A percentile compares a stretch with the other conserved stretches of the same genome.
phyloP scores from a whole-genome alignment of 1,140 invertebrate species.

The Calliphora vicina region DNA sequence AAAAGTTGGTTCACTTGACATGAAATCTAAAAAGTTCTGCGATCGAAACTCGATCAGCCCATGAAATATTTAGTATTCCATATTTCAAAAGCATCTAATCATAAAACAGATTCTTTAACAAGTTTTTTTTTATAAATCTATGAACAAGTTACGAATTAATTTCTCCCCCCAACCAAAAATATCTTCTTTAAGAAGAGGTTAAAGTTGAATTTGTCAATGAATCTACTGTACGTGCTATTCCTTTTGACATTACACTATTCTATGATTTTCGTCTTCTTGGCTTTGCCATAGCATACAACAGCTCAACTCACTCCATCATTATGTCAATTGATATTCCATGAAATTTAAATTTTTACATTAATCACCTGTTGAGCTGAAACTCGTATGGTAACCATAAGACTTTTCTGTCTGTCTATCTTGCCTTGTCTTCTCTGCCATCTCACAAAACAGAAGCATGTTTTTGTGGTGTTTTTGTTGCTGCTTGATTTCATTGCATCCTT shows the following conservation, averaged over 20 bases:
- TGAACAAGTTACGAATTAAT: background rate
- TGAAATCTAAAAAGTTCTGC: no score
- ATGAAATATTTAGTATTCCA: no score
- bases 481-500: slow-evolving; percentile 3
- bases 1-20: no score
- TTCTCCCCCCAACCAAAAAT: background rate
- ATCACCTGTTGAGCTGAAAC: background rate
- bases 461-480: background rate
- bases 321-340: slow-evolving; percentile 34
- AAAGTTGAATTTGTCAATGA: slow-evolving; percentile 9
- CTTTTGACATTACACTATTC: background rate
- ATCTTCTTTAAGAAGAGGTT: slow-evolving; percentile 14
- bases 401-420: background rate
- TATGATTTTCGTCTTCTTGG: background rate
- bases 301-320: slow-evolving; percentile 24
- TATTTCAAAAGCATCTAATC: no score
- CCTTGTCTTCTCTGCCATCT: background rate
- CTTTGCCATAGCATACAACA: background rate
- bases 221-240: slow-evolving; percentile 13
- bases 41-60: no score
- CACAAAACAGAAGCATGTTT: background rate
- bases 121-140: no score
- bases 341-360: slow-evolving; percentile 21
- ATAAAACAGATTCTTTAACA: no score
- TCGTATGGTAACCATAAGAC: background rate